These are phyloP conservation scores for Cheilosia vulpina DNA, from an alignment of 2,888 invertebrate species.

Conservation along the genomic window DNA sequence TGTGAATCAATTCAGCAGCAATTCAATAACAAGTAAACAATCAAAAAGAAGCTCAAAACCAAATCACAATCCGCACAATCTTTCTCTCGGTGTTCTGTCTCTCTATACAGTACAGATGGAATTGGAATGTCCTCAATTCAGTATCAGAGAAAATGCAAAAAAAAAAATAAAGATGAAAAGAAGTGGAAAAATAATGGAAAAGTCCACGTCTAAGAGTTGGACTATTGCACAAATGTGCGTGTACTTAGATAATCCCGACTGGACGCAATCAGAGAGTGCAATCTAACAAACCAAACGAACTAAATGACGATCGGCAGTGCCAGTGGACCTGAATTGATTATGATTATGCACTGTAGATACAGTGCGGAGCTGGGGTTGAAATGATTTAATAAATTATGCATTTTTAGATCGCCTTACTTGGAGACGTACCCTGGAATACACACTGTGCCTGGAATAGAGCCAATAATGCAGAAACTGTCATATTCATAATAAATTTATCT, in stretches of 20 bases:
- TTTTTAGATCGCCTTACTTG: conserved; percentile 23
- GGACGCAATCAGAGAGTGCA: conserved; percentile 33
- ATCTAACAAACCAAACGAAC: conserved; percentile 41
- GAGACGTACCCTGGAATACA: neutral
- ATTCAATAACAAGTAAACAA: conserved; percentile 61
- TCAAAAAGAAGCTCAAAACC: conserved; percentile 17
- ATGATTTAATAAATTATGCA: conserved; percentile 67
- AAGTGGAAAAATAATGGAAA: conserved; percentile 26
- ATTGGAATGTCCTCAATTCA: conserved; percentile 62
- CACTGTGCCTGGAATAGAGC: neutral
- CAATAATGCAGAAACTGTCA: conserved; percentile 9
- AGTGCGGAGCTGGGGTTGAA: conserved; percentile 15
- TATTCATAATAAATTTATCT: conserved; percentile 26
- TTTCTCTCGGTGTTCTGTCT: conserved; percentile 3
- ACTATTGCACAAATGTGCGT: conserved; percentile 38
- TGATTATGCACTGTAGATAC: conserved; percentile 39
- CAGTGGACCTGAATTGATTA: conserved; percentile 66
- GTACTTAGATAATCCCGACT: conserved; percentile 52
- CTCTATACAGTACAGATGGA: neutral
- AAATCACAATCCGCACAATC: conserved; percentile 37
- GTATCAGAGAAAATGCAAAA: conserved; percentile 23
- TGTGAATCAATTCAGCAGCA: conserved; percentile 68
- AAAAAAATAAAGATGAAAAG: neutral
- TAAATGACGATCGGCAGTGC: conserved; percentile 11
- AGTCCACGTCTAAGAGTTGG: conserved; percentile 12